Conservation (phyloP, 1,140 invertebrate genomes). For the Micrasema minimum region DNA sequence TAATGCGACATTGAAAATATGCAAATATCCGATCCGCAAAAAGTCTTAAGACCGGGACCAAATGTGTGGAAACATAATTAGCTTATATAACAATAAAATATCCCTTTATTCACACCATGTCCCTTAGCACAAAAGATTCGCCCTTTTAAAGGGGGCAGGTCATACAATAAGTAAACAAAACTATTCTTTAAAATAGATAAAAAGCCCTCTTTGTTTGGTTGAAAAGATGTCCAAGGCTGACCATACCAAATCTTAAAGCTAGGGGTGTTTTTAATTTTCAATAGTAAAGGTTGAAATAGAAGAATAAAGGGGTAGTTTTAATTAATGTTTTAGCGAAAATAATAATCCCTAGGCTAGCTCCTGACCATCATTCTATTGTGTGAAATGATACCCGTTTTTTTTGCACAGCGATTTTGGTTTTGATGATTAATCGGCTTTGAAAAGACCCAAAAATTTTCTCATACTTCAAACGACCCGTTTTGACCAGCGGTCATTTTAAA, state of each 20-base stretch:
- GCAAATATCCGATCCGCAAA: conserved; percentile 42
- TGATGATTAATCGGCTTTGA: conserved; percentile 51
- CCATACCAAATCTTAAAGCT: conserved; percentile 36
- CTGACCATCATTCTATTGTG: conserved; percentile 31
- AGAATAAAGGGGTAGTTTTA: too few relatives aligned
- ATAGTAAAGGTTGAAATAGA: conserved; percentile 7
- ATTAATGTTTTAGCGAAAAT: conserved; percentile 53
- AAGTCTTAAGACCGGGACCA: conserved; percentile 45
- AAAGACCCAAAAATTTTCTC: conserved; percentile 16
- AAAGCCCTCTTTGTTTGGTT: conserved; percentile 21
- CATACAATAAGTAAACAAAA: conserved; percentile 50
- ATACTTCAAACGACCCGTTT: conserved; percentile 4
- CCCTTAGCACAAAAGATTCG: conserved; percentile 25
- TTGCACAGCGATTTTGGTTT: conserved; percentile 34
- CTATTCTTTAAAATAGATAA: conserved; percentile 43
- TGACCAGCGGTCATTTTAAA: conserved; percentile 19
- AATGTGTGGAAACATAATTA: conserved; percentile 54
- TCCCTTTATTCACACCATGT: conserved; percentile 48
- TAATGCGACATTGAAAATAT: conserved; percentile 42
- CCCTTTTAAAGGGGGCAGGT: conserved; percentile 38
- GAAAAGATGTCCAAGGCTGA: conserved; percentile 17
- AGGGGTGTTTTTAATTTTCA: conserved; percentile 20
- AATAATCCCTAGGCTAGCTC: conserved; percentile 39
- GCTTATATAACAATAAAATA: conserved; percentile 52
- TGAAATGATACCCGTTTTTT: conserved; percentile 27